phyloP scores from a whole-genome alignment of 1,140 invertebrate species.

The Diprion similis region DNA sequence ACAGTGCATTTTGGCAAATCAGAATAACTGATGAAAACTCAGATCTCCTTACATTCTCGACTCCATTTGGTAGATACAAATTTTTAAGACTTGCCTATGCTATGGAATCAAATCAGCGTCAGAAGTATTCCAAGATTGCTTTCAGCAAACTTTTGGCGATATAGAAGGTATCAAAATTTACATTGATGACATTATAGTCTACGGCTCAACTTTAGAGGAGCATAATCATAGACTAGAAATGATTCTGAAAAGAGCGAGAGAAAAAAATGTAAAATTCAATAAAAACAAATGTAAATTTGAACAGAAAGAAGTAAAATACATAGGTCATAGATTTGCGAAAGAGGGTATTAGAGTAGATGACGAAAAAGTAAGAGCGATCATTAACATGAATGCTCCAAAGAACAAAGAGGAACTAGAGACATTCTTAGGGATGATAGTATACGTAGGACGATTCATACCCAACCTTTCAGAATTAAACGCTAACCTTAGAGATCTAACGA shows the following conservation, averaged over 20 bases:
- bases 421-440: conserved; percentile 52
- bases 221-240: conserved; percentile 39
- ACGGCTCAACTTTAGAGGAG: conserved; percentile 29
- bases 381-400: conserved; percentile 38
- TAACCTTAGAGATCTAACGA: conserved; percentile 37
- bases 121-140: conserved; percentile 42
- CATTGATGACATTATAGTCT: conserved; percentile 47
- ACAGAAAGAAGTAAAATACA: conserved; percentile 37
- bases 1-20: conserved; percentile 54
- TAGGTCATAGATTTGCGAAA: conserved; percentile 47
- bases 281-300: conserved; percentile 44
- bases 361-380: conserved; percentile 48
- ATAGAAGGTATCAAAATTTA: conserved; percentile 40
- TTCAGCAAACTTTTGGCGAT: conserved; percentile 36
- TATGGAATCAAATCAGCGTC: conserved; percentile 43
- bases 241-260: conserved; percentile 37
- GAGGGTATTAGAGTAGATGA: conserved; percentile 49
- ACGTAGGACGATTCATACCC: conserved; percentile 49
- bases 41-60: conserved; percentile 40
- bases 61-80: conserved; percentile 44
- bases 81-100: conserved; percentile 45
- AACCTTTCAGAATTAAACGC: conserved; percentile 36
- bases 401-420: conserved; percentile 43
- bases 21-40: conserved; percentile 42
- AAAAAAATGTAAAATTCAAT: conserved; percentile 43